Evolutionary conservation across 2,888 invertebrate genomes (phyloP).

Genomic region (Drosophila incognita): DNA sequence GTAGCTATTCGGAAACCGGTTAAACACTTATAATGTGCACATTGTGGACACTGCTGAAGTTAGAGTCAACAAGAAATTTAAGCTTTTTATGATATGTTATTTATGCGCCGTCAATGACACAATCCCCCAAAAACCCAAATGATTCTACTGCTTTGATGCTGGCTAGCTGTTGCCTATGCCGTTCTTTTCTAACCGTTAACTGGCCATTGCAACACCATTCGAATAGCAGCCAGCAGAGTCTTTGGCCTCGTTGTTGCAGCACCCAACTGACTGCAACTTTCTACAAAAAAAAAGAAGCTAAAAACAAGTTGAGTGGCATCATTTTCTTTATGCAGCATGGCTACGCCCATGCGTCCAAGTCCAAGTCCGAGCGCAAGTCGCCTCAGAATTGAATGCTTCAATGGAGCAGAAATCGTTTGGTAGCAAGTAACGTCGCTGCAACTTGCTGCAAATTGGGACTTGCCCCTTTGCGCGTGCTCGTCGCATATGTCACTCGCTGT

Average conservation of each 20-base stretch:
- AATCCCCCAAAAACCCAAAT: constrained; percentile 55
- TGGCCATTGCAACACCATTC: constrained; percentile 49
- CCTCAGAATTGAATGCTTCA: constrained; percentile 82
- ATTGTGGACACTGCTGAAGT: constrained; percentile 8
- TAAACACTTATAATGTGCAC: constrained; percentile 52
- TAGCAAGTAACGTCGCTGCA: constrained; percentile 43
- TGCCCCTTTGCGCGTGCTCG: constrained; percentile 6
- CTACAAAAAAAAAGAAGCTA: constrained; percentile 45
- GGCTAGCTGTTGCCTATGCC: constrained; percentile 36
- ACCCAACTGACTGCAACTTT: constrained; percentile 60
- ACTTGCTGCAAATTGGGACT: constrained; percentile 14
- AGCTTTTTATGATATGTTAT: constrained; percentile 52
- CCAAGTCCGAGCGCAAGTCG: constrained; percentile 23
- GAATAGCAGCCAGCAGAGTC: constrained; percentile 49
- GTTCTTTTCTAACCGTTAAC: constrained; percentile 76
- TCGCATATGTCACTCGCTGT: constrained; percentile 36
- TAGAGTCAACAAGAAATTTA: constrained; percentile 28
- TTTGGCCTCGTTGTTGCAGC: constrained; percentile 32
- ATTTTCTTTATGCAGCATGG: constrained; percentile 53
- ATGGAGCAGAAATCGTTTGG: constrained; percentile 80
- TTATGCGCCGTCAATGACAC: constrained; percentile 64
- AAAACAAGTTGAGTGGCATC: constrained; percentile 68
- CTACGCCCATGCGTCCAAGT: constrained; percentile 46
- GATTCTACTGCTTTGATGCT: constrained; percentile 27
- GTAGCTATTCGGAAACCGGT: constrained; percentile 57